A percentile compares a stretch with the other conserved stretches of the same genome.
Conservation (phyloP, 2,797 vertebrate genomes). For the Lerista edwardsae region DNA sequence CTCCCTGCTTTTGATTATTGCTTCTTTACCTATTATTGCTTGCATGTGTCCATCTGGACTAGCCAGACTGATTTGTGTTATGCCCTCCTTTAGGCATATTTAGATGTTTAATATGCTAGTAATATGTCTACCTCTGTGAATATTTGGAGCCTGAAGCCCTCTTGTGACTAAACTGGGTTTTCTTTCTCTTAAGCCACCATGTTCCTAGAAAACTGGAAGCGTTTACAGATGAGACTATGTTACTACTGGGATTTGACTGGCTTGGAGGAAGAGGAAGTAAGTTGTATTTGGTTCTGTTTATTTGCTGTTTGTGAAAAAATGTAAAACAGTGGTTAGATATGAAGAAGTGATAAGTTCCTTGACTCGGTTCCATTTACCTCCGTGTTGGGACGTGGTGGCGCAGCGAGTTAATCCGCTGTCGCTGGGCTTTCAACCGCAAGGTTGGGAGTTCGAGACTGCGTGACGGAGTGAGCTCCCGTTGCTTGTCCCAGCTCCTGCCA, state of each 20-base stretch:
- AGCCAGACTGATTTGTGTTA: not conserved
- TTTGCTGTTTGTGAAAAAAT: not conserved
- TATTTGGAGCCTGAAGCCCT: not conserved
- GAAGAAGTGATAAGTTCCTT: not conserved
- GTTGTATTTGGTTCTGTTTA: conserved; percentile 41
- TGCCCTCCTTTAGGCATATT: not conserved
- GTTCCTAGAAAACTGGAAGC: conserved; percentile 98
- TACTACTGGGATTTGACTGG: conserved; percentile 96
- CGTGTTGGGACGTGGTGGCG: no score
- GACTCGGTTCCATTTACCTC: not conserved
- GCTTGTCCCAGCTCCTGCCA: no score
- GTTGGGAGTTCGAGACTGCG: no score
- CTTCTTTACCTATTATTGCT: not conserved
- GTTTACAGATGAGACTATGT: conserved; percentile 91
- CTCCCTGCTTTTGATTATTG: not conserved
- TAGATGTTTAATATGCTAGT: not conserved
- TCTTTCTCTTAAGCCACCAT: conserved; percentile 84
- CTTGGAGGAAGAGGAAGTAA: conserved; percentile 95
- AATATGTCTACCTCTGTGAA: not conserved
- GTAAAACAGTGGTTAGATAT: not conserved
- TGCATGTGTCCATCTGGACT: not conserved
- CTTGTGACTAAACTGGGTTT: not conserved
- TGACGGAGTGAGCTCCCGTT: no score
- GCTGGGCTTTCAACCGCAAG: no score
- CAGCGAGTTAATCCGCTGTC: no score